These are phyloP conservation scores for Chelon auratus DNA, from an alignment of 2,797 vertebrate genomes.

Conservation along the genomic window DNA sequence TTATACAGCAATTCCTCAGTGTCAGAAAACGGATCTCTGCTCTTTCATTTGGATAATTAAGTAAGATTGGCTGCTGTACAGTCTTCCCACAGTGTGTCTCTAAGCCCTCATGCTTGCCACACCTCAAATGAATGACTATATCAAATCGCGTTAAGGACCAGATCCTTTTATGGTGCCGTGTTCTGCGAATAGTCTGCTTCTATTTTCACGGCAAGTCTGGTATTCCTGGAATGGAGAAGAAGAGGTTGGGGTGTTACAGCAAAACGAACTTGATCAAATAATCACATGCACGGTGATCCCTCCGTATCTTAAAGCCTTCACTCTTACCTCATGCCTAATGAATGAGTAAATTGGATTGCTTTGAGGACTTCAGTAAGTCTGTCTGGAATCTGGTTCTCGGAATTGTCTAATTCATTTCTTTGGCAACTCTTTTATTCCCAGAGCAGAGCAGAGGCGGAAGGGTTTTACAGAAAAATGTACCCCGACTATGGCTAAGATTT, in stretches of 20 bases:
- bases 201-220: neutral
- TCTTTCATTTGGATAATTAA: constrained; percentile 59
- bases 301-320: neutral
- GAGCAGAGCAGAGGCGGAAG: neutral
- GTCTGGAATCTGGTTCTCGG: constrained; percentile 38
- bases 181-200: constrained; percentile 27
- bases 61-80: constrained; percentile 41
- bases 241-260: neutral
- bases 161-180: constrained; percentile 6
- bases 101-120: constrained; percentile 51
- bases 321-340: neutral
- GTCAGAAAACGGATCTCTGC: constrained; percentile 42
- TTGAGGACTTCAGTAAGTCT: neutral
- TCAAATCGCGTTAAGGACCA: constrained; percentile 25
- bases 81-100: constrained; percentile 47
- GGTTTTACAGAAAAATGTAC: too few relatives aligned
- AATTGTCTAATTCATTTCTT: constrained; percentile 9
- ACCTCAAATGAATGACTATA: constrained; percentile 40
- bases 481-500: too few relatives aligned
- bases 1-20: constrained; percentile 22
- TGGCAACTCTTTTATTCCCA: constrained; percentile 10
- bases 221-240: constrained; percentile 13
- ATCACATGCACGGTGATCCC: neutral
- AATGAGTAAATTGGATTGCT: neutral
- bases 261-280: constrained; percentile 1